Percentiles rank a stretch among this genome's conserved stretches.
Conservation (phyloP, 2,888 invertebrate species). For the Lasioglossum morio region DNA sequence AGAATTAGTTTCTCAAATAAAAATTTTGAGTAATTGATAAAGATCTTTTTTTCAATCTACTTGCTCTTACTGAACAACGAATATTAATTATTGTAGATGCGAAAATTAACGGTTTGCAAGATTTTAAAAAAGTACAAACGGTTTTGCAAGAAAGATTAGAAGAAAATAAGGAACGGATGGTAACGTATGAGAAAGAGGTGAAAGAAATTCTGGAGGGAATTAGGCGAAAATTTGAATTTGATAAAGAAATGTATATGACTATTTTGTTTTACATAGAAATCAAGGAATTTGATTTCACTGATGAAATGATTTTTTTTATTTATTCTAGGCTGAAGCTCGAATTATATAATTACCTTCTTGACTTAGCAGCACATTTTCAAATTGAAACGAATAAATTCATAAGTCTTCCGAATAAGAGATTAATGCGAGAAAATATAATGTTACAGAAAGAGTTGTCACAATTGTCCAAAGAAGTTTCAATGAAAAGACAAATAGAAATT, state of each 20-base stretch:
- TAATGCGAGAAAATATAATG: slow-evolving; percentile 78
- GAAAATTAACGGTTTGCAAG: slow-evolving; percentile 77
- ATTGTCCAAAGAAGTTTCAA: slow-evolving; percentile 52
- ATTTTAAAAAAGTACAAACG: slow-evolving; percentile 73
- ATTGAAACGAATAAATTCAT: slow-evolving; percentile 67
- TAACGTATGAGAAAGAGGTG: slow-evolving; percentile 67
- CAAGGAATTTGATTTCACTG: neutral
- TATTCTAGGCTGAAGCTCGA: slow-evolving; percentile 76
- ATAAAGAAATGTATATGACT: slow-evolving; percentile 76
- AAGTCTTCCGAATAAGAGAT: slow-evolving; percentile 69
- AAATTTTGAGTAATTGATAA: slow-evolving; percentile 74
- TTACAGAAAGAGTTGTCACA: slow-evolving; percentile 72
- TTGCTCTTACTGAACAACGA: neutral
- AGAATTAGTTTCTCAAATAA: slow-evolving; percentile 72
- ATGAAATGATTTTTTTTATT: neutral
- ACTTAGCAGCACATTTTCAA: slow-evolving; percentile 73
- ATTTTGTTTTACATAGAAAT: neutral
- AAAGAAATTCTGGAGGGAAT: slow-evolving; percentile 65
- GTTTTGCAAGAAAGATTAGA: slow-evolving; percentile 72
- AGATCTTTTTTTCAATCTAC: slow-evolving; percentile 1
- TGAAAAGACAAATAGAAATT: slow-evolving; percentile 42
- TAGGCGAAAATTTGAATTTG: slow-evolving; percentile 72
- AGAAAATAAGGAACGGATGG: slow-evolving; percentile 56
- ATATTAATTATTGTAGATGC: slow-evolving; percentile 69
- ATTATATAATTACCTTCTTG: slow-evolving; percentile 72